Conservation (phyloP, 1,140 invertebrate species). For the Potamilus streckersoni region DNA sequence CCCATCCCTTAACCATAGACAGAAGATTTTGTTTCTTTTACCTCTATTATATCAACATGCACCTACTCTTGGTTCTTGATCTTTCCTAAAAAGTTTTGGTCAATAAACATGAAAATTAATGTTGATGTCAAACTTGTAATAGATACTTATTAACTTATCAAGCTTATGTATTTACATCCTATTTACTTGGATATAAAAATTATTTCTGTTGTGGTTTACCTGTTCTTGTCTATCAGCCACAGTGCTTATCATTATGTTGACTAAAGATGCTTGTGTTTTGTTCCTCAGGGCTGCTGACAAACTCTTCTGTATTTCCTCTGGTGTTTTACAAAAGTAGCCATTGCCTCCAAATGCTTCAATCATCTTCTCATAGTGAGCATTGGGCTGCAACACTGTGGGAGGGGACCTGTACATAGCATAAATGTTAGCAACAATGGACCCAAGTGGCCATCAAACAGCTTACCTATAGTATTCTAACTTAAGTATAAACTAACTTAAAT, state of each 20-base stretch:
- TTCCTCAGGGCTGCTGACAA: slow-evolving; percentile 75
- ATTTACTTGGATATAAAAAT: no score
- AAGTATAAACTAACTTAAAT: background rate
- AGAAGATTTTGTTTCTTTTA: no score
- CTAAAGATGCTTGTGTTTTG: slow-evolving; percentile 82
- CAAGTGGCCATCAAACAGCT: background rate
- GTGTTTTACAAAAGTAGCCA: slow-evolving; percentile 84
- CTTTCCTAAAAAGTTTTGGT: no score
- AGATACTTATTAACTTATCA: no score
- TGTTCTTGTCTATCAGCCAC: slow-evolving; percentile 90
- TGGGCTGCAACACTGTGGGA: slow-evolving; percentile 81
- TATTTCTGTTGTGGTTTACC: slow-evolving; percentile 53
- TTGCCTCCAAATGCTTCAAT: slow-evolving; percentile 84
- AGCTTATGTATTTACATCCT: no score
- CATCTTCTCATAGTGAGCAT: slow-evolving; percentile 90
- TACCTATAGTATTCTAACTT: background rate
- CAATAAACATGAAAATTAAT: no score
- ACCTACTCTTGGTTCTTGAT: no score
- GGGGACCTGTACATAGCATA: slow-evolving; percentile 77
- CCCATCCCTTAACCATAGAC: no score
- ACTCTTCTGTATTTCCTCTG: slow-evolving; percentile 80
- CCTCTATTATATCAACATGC: no score
- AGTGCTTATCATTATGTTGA: slow-evolving; percentile 92
- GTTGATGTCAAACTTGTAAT: no score
- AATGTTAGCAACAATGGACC: background rate